Percentiles rank a stretch among this genome's conserved stretches.
Evolutionary conservation across 2,797 vertebrate genomes (phyloP).

Genomic region (Tenualosa thibaudeaui): DNA sequence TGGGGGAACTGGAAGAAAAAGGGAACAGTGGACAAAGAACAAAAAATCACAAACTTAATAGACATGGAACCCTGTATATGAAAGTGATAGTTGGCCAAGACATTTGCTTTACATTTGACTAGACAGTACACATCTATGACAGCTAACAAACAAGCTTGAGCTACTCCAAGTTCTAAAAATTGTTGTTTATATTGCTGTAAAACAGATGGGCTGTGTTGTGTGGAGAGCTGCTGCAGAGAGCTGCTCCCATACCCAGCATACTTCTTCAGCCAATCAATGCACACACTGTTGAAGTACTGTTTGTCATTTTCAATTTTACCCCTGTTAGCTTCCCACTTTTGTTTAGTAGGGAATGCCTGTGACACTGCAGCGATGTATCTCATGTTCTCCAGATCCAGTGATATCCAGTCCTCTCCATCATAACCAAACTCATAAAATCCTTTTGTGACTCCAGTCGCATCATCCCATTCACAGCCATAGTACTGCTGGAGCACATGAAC

Average conservation of each 20-base stretch:
- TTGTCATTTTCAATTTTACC: neutral
- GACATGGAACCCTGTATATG: no score
- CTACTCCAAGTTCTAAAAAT: no score
- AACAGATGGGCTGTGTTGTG: neutral
- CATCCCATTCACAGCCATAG: neutral
- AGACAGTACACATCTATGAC: no score
- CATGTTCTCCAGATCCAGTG: neutral
- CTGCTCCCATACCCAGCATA: neutral
- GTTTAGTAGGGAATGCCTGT: neutral
- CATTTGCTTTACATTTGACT: no score
- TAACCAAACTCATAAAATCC: neutral
- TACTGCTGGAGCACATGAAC: neutral
- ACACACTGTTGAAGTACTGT: neutral
- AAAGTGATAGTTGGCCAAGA: no score
- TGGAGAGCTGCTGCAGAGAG: no score
- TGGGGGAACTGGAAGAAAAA: no score
- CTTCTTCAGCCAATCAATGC: conserved; percentile 23
- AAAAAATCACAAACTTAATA: no score
- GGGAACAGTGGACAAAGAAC: no score
- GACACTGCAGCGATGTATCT: neutral
- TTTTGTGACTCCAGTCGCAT: neutral
- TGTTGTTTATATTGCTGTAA: no score
- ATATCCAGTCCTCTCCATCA: conserved; percentile 25
- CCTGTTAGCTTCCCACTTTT: neutral
- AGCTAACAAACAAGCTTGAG: no score